Conservation (phyloP, 2,797 vertebrate genomes). For the Xenopus petersii region DNA sequence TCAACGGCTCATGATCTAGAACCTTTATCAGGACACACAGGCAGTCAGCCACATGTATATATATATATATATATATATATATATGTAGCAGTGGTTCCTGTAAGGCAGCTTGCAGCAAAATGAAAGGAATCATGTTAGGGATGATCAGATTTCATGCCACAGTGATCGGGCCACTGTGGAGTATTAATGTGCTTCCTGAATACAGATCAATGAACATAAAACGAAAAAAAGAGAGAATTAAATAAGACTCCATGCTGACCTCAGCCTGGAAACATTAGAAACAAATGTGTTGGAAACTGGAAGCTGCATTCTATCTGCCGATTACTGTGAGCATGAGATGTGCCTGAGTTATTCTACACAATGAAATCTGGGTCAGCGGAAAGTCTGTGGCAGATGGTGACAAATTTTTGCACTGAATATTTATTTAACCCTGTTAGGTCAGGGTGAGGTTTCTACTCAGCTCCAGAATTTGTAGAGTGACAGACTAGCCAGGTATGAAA, state of each 20-base stretch:
- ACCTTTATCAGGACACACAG: too few species aligned
- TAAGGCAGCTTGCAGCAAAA: conserved; percentile 7
- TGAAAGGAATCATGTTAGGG: conserved; percentile 28
- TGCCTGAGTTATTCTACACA: conserved; percentile 15
- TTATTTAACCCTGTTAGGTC: neutral
- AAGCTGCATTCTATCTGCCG: neutral
- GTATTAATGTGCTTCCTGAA: conserved; percentile 35
- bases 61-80: too few species aligned
- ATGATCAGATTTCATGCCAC: conserved; percentile 40
- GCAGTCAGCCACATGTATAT: too few species aligned
- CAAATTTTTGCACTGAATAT: conserved; percentile 18
- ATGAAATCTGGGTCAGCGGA: conserved; percentile 40
- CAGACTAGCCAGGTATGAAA: neutral
- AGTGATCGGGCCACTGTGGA: conserved; percentile 24
- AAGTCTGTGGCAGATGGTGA: conserved; percentile 41
- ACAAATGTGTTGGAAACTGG: neutral
- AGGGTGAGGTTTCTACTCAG: neutral
- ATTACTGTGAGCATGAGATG: neutral
- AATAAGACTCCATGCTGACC: neutral
- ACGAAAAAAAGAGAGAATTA: conserved; percentile 12
- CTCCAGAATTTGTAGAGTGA: neutral
- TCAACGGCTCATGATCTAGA: too few species aligned
- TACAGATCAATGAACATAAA: conserved; percentile 36
- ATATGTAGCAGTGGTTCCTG: neutral
- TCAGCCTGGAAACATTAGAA: neutral